Conservation (phyloP, 2,888 invertebrate species). For the Cheilosia impressa region DNA sequence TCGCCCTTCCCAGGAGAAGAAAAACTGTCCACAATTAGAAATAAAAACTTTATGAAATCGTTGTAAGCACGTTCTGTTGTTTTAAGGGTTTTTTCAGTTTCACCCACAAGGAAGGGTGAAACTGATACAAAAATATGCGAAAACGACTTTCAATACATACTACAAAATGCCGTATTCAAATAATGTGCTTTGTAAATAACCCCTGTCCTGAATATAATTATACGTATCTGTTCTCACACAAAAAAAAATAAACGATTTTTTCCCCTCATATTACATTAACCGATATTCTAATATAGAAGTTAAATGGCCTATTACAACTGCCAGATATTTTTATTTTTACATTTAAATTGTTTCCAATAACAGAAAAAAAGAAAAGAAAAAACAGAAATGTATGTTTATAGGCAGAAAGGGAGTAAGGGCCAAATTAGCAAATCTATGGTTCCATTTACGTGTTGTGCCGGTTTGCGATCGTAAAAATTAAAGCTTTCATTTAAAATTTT, state of each 20-base stretch:
- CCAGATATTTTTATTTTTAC: not conserved
- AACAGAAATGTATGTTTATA: constrained; percentile 5
- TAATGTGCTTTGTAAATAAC: constrained; percentile 69
- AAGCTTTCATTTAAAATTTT: constrained; percentile 4
- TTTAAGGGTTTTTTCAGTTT: not conserved
- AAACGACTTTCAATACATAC: not conserved
- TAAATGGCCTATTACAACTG: not conserved
- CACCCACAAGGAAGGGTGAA: not conserved
- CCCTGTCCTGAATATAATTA: constrained; percentile 19
- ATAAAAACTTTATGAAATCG: not conserved
- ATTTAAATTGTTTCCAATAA: constrained; percentile 3
- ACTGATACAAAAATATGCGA: not conserved
- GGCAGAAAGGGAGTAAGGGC: constrained; percentile 21
- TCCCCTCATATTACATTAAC: constrained; percentile 5
- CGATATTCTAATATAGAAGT: not conserved
- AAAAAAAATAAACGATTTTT: not conserved
- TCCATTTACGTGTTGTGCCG: constrained; percentile 40
- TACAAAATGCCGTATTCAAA: constrained; percentile 35
- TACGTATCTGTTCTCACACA: not conserved
- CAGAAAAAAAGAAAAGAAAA: not conserved
- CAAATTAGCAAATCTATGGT: constrained; percentile 20
- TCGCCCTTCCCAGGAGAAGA: no score
- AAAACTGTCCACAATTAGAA: no score
- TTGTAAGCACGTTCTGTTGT: not conserved
- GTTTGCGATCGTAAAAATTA: constrained; percentile 18